Base-by-base conservation (phyloP, 1,140 invertebrate genomes). In the Drosophila lowei region DNA sequence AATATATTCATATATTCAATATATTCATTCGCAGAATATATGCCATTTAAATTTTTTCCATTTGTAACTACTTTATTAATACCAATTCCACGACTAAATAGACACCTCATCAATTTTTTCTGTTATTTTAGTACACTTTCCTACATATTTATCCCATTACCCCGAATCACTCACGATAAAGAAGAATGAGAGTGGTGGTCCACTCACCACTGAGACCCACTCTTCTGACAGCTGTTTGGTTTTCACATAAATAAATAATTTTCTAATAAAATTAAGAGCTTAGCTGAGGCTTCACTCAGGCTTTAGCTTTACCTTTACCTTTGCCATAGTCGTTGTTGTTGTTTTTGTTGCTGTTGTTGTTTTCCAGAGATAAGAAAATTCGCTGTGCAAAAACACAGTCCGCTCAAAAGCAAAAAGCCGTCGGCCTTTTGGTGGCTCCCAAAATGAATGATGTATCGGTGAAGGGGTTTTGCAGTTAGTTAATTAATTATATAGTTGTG, bases 211-310 rank as follows among this genome's bases (percentile, higher is more conserved):
- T n/a, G n/a, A n/a, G n/a, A n/a, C n/a, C n/a, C n/a, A n/a, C n/a
- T 38, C 3, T 38, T 38, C 11, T 38, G 34, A 38, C 44, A 54
- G 41, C 60, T 16, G 18, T 30, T 58, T 43, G 28, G 34, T 56
- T 44, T 63, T 58, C 60, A 53, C 56, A 60, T 81, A 71, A 86
- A 85, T 85, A 86, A 88, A 77, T 85, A 85, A 84, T 77, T 80
- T 86, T 54, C 50, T 71, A 81, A 85, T 86, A 77, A 86, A 78
- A 81, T 86, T 78, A 88, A 81, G 64, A 81, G 79, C 79, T 70
- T 9, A 30, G 46, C 58, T 25, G 8, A 16, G 54, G 38, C 23
- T 42, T 56, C 23, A 28, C 57, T 46, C 41, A 38, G 46, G n/a
- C 23, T 18, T 38, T 44, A 41, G 28, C 52, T 38, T 43, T 43